These are phyloP conservation scores for Baccha elongata DNA, from an alignment of 2,888 invertebrate genomes.

Conservation along the genomic window DNA sequence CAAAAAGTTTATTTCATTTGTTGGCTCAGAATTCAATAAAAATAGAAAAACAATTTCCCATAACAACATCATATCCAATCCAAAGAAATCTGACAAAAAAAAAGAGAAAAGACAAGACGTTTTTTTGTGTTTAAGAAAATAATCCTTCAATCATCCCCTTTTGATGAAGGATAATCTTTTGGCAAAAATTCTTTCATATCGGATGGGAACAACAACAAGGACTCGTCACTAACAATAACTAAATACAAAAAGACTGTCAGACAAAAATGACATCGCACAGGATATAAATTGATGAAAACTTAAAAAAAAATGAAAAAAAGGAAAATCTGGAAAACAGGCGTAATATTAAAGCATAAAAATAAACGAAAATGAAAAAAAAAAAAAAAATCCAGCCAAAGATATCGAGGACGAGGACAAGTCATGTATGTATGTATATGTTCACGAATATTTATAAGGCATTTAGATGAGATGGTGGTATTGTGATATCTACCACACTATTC, in stretches of 20 bases:
- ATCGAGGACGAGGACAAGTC: constrained; percentile 66
- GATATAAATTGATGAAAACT: constrained; percentile 70
- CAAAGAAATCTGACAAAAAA: constrained; percentile 24
- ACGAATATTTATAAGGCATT: constrained; percentile 62
- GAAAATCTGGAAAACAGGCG: constrained; percentile 58
- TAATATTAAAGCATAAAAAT: constrained; percentile 35
- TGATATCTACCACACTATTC: constrained; percentile 19
- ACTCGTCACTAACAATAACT: constrained; percentile 55
- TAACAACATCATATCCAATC: constrained; percentile 24
- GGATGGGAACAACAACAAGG: constrained; percentile 52
- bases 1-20: constrained; percentile 20
- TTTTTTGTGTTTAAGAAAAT: constrained; percentile 57
- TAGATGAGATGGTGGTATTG: constrained; percentile 27
- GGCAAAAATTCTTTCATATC: constrained; percentile 69
- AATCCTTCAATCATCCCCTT: constrained; percentile 72
- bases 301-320: constrained; percentile 34
- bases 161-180: constrained; percentile 73
- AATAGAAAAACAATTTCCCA: constrained; percentile 25
- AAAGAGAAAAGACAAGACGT: constrained; percentile 12
- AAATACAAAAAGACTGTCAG: constrained; percentile 53
- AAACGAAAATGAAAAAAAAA: constrained; percentile 4
- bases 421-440: constrained; percentile 48
- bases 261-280: constrained; percentile 66
- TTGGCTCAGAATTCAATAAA: constrained; percentile 28
- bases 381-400: constrained; percentile 49